Evolutionary conservation across 2,888 invertebrate genomes (phyloP).

Genomic region (Perithous albicinctus): DNA sequence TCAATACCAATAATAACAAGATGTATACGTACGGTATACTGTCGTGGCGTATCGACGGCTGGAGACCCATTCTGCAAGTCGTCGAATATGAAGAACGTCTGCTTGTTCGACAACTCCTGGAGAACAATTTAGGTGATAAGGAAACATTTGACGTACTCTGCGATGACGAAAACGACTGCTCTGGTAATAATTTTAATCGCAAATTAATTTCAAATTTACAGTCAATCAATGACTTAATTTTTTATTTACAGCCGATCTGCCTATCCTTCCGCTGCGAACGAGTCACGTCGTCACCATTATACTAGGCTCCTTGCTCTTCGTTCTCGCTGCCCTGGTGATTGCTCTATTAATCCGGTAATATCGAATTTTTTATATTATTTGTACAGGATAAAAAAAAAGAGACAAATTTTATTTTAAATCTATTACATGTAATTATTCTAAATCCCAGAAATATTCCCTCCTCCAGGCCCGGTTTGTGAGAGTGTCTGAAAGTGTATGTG

Average conservation of each 20-base stretch:
- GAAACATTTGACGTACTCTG: conserved; percentile 73
- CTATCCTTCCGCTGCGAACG: conserved; percentile 78
- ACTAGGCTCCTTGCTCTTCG: conserved; percentile 82
- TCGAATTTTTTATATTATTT: conserved; percentile 47
- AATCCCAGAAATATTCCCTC: neutral
- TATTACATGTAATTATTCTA: neutral
- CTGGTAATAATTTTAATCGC: conserved; percentile 75
- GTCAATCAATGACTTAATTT: neutral
- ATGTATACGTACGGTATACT: conserved; percentile 81
- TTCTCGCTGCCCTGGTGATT: conserved; percentile 78
- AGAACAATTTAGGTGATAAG: conserved; percentile 75
- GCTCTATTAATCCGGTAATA: conserved; percentile 82
- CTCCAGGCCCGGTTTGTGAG: no score
- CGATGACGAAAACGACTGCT: conserved; percentile 80
- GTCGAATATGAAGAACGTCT: conserved; percentile 83
- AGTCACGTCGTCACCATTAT: conserved; percentile 83
- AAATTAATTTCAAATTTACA: neutral
- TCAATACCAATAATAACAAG: conserved; percentile 80
- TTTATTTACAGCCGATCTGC: conserved; percentile 66
- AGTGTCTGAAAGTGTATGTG: no score
- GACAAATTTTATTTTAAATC: neutral
- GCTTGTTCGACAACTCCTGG: conserved; percentile 71
- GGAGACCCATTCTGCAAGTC: conserved; percentile 84
- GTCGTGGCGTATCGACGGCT: conserved; percentile 81
- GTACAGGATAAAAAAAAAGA: neutral